A percentile compares a stretch with the other conserved stretches of the same genome.
phyloP scores from a whole-genome alignment of 2,113 vertebrate species.

The Colinus virginianus region DNA sequence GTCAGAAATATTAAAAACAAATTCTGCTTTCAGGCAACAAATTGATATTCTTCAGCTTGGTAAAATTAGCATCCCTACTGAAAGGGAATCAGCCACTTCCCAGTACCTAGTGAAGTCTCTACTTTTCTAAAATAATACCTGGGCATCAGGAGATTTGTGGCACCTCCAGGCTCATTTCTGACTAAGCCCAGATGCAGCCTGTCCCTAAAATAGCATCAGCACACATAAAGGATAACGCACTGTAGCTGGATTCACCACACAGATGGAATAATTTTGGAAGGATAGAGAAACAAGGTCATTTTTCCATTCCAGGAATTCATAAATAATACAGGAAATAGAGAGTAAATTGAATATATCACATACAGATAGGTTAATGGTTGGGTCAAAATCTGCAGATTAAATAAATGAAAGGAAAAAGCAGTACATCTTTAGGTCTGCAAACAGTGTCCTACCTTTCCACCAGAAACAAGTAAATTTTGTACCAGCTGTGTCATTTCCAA shows the following conservation, averaged over 20 bases:
- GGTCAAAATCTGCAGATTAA: background rate
- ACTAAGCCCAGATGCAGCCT: rapidly evolving
- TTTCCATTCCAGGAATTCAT: background rate
- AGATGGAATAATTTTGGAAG: background rate
- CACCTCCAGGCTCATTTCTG: background rate
- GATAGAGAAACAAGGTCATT: background rate
- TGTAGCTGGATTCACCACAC: background rate
- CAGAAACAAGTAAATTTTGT: background rate
- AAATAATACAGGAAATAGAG: background rate
- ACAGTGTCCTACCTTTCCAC: background rate
- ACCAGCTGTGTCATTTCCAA: too few species aligned
- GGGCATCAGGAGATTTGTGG: background rate
- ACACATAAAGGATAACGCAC: too few species aligned
- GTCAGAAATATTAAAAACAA: background rate
- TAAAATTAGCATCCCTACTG: background rate
- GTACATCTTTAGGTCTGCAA: background rate
- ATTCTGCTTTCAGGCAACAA: background rate
- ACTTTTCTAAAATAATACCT: background rate
- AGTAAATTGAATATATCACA: background rate
- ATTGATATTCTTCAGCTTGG: background rate
- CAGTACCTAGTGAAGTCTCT: background rate
- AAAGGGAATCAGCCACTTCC: background rate
- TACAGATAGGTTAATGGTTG: background rate
- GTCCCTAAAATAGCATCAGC: background rate
- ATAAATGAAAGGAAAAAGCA: background rate